A percentile compares a stretch with the other conserved stretches of the same genome.
Conservation (phyloP, 2,113 vertebrate species). For the Ictalurus punctatus region DNA sequence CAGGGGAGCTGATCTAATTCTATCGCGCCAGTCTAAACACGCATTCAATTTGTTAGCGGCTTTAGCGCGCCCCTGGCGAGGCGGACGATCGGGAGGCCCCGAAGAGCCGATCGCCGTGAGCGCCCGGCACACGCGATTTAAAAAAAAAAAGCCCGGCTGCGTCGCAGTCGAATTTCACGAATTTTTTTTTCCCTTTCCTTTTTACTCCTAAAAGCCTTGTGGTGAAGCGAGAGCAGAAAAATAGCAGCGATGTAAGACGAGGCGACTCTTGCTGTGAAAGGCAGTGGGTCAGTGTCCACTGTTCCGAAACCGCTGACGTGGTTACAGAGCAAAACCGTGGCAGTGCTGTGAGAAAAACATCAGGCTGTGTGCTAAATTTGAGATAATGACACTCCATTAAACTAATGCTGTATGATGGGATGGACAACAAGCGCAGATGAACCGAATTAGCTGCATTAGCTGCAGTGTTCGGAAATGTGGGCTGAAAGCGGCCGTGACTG, state of each 20-base stretch:
- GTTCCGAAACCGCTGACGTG: slow-evolving; percentile 29
- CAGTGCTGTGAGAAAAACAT: slow-evolving; percentile 46
- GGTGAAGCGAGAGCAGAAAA: background rate
- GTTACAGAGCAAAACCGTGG: background rate
- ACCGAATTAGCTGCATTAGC: slow-evolving; percentile 8
- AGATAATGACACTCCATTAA: slow-evolving; percentile 32
- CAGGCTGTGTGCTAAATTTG: slow-evolving; percentile 36
- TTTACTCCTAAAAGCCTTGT: background rate
- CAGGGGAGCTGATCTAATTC: slow-evolving; percentile 77
- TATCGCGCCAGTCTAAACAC: slow-evolving; percentile 74
- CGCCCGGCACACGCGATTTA: slow-evolving; percentile 31
- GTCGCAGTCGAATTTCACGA: background rate
- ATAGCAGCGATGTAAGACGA: slow-evolving; percentile 19
- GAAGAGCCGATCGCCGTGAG: slow-evolving; percentile 29
- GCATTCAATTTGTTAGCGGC: slow-evolving; percentile 77
- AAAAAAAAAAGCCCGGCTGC: slow-evolving; percentile 12
- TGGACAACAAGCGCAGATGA: slow-evolving; percentile 9
- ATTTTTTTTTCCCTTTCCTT: background rate
- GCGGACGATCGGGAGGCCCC: slow-evolving; percentile 38
- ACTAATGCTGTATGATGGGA: background rate
- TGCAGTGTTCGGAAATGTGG: background rate
- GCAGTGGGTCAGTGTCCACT: slow-evolving; percentile 40
- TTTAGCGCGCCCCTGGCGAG: slow-evolving; percentile 72
- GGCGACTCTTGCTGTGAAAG: slow-evolving; percentile 27
- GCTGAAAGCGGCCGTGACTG: slow-evolving; percentile 44